Evolutionary conservation across 1,140 invertebrate species (phyloP).

Genomic region (Calycopis cecrops): DNA sequence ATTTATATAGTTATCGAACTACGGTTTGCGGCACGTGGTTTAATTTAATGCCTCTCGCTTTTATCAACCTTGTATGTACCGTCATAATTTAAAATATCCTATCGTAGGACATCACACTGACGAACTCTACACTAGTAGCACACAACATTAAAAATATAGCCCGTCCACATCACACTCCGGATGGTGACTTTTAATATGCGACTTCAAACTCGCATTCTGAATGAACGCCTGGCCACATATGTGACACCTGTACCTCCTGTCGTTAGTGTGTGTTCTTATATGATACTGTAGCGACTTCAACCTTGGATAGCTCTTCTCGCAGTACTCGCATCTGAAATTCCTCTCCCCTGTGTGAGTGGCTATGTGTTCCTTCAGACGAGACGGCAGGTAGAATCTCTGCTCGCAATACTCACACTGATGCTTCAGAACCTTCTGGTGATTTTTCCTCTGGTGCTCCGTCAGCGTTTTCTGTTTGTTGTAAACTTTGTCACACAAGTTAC

Average conservation of each 20-base stretch:
- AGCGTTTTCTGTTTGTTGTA: constrained; percentile 65
- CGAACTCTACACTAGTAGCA: too few relatives aligned
- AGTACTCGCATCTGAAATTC: constrained; percentile 75
- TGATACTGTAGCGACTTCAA: constrained; percentile 50
- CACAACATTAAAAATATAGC: constrained; percentile 35
- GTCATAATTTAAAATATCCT: too few relatives aligned
- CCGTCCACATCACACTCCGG: constrained; percentile 46
- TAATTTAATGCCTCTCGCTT: too few relatives aligned
- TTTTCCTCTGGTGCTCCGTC: constrained; percentile 58
- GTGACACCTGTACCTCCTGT: constrained; percentile 35
- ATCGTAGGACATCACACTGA: too few relatives aligned
- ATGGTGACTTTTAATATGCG: constrained; percentile 45
- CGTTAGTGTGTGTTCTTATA: constrained; percentile 38
- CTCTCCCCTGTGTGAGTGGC: constrained; percentile 78
- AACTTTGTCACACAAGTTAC: constrained; percentile 65
- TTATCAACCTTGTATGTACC: too few relatives aligned
- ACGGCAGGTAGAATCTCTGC: constrained; percentile 57
- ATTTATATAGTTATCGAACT: too few relatives aligned
- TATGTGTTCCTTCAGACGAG: constrained; percentile 69
- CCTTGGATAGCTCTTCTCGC: constrained; percentile 54
- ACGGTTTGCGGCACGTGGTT: too few relatives aligned
- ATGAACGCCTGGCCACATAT: constrained; percentile 44
- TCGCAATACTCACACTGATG: constrained; percentile 68
- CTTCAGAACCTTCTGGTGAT: constrained; percentile 60
- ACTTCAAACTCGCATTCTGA: constrained; percentile 42